Evolutionary conservation across 1,140 invertebrate species (phyloP).

Genomic region (Drosophila willistoni): DNA sequence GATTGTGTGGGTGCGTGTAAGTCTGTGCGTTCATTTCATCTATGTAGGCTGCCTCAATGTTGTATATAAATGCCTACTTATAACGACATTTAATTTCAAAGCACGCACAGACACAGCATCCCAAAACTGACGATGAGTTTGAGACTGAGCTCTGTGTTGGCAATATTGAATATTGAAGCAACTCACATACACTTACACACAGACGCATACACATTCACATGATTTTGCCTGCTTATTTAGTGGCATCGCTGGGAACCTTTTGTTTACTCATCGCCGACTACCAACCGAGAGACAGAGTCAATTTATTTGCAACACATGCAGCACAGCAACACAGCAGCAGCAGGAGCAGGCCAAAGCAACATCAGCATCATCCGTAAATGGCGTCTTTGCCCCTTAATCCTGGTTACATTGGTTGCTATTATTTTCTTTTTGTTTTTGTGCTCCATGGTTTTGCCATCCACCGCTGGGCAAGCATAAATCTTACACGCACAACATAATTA

Average conservation of each 20-base stretch:
- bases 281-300: conserved; percentile 67
- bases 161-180: conserved; percentile 75
- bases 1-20: conserved; percentile 7
- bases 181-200: conserved; percentile 38
- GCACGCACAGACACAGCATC: conserved; percentile 63
- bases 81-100: conserved; percentile 80
- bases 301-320: conserved; percentile 78
- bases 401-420: conserved; percentile 13
- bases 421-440: background rate
- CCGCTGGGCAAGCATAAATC: conserved; percentile 62
- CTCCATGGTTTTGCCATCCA: background rate
- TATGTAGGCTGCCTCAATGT: conserved; percentile 12
- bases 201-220: conserved; percentile 13
- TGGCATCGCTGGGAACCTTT: conserved; percentile 36
- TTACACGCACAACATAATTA: conserved; percentile 78
- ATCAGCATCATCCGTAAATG: conserved; percentile 47
- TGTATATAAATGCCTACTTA: conserved; percentile 81
- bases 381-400: conserved; percentile 74
- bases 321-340: conserved; percentile 22
- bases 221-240: conserved; percentile 17
- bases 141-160: conserved; percentile 52
- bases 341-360: conserved; percentile 5
- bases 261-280: conserved; percentile 59
- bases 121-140: conserved; percentile 15
- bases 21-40: conserved; percentile 24